Conservation (phyloP, 1,140 invertebrate species). For the Fragariocoptes setiger region DNA sequence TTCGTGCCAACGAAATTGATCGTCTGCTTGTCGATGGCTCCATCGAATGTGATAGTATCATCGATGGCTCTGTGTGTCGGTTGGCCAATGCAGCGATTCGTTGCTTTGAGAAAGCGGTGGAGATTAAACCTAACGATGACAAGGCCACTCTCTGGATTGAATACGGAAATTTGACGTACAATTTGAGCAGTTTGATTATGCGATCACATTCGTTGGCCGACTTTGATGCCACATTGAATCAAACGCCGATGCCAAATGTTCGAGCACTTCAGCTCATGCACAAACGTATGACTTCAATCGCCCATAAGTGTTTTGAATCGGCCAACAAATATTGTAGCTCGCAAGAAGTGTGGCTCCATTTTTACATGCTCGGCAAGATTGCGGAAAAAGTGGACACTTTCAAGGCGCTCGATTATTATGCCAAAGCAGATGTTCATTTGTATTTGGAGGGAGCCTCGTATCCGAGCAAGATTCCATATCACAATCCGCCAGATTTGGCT, state of each 20-base stretch:
- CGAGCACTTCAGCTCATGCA: slow-evolving; percentile 35
- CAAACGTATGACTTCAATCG: slow-evolving; percentile 37
- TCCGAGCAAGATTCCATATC: slow-evolving; percentile 51
- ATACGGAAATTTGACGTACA: slow-evolving; percentile 52
- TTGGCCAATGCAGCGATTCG: slow-evolving; percentile 31
- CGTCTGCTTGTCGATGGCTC: slow-evolving; percentile 14
- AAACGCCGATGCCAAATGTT: slow-evolving; percentile 19
- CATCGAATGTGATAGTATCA: neutral
- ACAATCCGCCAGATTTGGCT: slow-evolving; percentile 39
- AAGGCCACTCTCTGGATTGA: slow-evolving; percentile 44
- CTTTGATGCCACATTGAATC: slow-evolving; percentile 26
- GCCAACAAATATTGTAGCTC: slow-evolving; percentile 25
- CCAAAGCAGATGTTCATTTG: slow-evolving; percentile 22
- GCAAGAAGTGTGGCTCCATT: slow-evolving; percentile 51
- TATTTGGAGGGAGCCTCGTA: slow-evolving; percentile 47
- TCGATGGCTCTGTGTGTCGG: slow-evolving; percentile 31
- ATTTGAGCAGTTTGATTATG: slow-evolving; percentile 49
- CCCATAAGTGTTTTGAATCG: slow-evolving; percentile 37
- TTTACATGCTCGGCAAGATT: slow-evolving; percentile 74
- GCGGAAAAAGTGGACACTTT: slow-evolving; percentile 39
- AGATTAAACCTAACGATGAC: slow-evolving; percentile 31
- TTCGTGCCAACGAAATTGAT: slow-evolving; percentile 42
- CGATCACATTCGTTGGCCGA: slow-evolving; percentile 18
- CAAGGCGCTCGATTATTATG: slow-evolving; percentile 6
- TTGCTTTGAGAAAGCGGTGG: slow-evolving; percentile 41